phyloP scores from a whole-genome alignment of 2,888 invertebrate species.

The Tortrix viridana region DNA sequence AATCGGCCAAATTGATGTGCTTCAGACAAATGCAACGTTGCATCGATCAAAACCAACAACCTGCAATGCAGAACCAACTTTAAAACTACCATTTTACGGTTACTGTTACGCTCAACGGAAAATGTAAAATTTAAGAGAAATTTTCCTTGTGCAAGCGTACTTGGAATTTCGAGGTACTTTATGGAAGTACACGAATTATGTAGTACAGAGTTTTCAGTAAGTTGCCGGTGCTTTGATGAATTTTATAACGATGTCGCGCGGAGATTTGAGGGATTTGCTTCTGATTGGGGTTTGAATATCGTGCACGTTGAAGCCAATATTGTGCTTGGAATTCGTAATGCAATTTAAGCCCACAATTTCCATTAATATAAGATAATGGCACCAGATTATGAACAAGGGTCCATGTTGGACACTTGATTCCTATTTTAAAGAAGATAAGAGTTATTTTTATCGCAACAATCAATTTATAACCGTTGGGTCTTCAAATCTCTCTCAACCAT shows the following conservation, averaged over 20 bases:
- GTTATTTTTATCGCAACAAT: no score
- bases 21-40: conserved; percentile 64
- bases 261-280: conserved; percentile 11
- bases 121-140: conserved; percentile 54
- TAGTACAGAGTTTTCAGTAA: conserved; percentile 31
- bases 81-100: conserved; percentile 42
- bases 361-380: no score
- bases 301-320: background rate
- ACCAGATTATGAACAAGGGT: no score
- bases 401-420: no score
- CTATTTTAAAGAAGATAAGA: no score
- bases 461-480: no score
- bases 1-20: conserved; percentile 71
- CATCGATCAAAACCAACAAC: conserved; percentile 53
- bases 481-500: no score
- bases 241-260: conserved; percentile 24
- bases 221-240: conserved; percentile 29
- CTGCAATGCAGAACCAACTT: conserved; percentile 44
- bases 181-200: conserved; percentile 52
- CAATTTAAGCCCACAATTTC: no score
- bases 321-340: no score
- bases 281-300: conserved; percentile 9
- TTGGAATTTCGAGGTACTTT: conserved; percentile 66
- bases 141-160: conserved; percentile 60
- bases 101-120: conserved; percentile 40